Percentiles rank a stretch among this genome's conserved stretches.
phyloP scores from a whole-genome alignment of 1,140 invertebrate genomes.

The Drosophila seguyi region DNA sequence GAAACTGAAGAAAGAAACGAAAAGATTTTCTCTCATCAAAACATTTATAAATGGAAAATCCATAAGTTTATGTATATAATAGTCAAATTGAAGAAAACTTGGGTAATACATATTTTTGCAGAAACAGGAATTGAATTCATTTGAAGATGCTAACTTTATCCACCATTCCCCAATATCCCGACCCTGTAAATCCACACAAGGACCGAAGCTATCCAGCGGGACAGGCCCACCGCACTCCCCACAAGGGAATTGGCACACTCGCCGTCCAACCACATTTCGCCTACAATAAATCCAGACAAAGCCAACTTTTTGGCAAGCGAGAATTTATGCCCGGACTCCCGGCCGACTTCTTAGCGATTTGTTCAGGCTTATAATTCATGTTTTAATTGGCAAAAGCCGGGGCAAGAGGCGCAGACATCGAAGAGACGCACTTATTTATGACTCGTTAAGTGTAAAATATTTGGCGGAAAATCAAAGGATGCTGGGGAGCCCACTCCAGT shows the following conservation, averaged over 20 bases:
- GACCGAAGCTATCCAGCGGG: slow-evolving; percentile 43
- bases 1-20: too few relatives aligned
- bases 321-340: slow-evolving; percentile 70
- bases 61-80: neutral
- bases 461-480: slow-evolving; percentile 74
- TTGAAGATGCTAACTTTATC: slow-evolving; percentile 21
- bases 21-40: neutral
- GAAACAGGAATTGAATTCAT: slow-evolving; percentile 27
- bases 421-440: slow-evolving; percentile 69
- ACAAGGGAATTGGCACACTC: slow-evolving; percentile 54
- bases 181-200: slow-evolving; percentile 15
- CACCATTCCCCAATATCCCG: slow-evolving; percentile 6
- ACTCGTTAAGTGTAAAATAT: slow-evolving; percentile 78
- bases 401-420: slow-evolving; percentile 22
- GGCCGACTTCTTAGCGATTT: slow-evolving; percentile 67
- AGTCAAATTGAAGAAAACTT: neutral
- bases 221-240: slow-evolving; percentile 23
- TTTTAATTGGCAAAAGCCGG: slow-evolving; percentile 75
- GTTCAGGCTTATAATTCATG: slow-evolving; percentile 77
- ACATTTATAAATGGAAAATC: neutral
- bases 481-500: slow-evolving; percentile 14
- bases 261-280: slow-evolving; percentile 71
- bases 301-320: slow-evolving; percentile 71
- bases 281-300: slow-evolving; percentile 73
- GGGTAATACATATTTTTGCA: neutral